Base-by-base conservation (phyloP, 2,888 invertebrate genomes). In the Poecilobothrus nobilitatus region DNA sequence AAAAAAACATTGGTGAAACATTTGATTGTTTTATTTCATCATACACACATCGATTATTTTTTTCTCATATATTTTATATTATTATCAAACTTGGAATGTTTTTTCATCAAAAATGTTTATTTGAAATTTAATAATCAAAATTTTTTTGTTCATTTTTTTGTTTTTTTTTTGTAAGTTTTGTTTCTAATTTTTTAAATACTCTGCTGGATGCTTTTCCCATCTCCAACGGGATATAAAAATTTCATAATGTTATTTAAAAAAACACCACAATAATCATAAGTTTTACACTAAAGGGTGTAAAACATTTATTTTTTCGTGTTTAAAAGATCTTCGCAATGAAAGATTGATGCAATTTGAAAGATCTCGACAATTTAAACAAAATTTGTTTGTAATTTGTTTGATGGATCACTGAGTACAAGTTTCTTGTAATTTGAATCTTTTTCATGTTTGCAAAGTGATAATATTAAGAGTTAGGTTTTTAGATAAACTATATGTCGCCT, bases 111-210 rank as follows among this genome's bases (percentile, higher is more conserved):
- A 53, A 53, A 53, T 53, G 53, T 53, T 53, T 53, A 53, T 53
- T 53, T 53, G 18, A 53, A 53, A 53, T 53, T 53, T 53, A 53
- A 53, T 53, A 53, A 53, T 53, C 15, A 53, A 53, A 53, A 53
- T 53, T 53, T 53, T 53, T 41, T 41, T 15, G 5, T 6, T 41
- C 7, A 9, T 41, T 41, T 12, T 1, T 15, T 53, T 53, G 7
- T 53, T 15, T 53, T 27, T 18, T 18, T 15, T 6, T n/a, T 9
- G 15, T 18, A n/a, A n/a, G 9, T 53, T 53, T 9, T n/a, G 5
- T 53, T 53, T 53, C n/a, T 53, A 53, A 53, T 53, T 53, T 53
- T 53, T 53, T 53, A 53, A 53, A 53, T 15, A 53, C 53, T 53
- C 53, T 53, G 53, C 6, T 53, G 53, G 53, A 53, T 53, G 53